Conservation (phyloP, 2,888 invertebrate genomes). For the Nectonema munidae region DNA sequence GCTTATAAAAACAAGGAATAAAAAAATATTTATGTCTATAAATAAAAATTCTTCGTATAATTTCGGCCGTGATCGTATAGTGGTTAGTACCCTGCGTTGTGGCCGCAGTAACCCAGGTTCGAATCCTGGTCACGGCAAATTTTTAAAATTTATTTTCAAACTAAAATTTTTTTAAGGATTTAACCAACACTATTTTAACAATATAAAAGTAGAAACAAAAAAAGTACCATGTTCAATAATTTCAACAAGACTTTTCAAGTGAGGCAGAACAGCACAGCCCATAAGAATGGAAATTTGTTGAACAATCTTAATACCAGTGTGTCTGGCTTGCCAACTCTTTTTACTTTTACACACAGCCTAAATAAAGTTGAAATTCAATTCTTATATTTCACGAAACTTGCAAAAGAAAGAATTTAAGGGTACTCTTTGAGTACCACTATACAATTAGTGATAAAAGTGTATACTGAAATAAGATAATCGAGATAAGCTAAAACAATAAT, state of each 20-base stretch:
- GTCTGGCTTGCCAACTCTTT: conserved; percentile 92
- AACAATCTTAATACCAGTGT: conserved; percentile 96
- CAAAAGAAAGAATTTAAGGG: too few relatives aligned
- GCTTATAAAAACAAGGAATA: too few relatives aligned
- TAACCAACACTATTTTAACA: conserved; percentile 10
- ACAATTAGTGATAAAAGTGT: too few relatives aligned
- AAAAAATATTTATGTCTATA: too few relatives aligned
- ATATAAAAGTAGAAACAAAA: conserved; percentile 1
- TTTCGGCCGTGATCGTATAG: too few relatives aligned
- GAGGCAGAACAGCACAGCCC: conserved; percentile 95
- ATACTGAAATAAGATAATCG: too few relatives aligned
- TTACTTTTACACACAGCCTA: conserved; percentile 95
- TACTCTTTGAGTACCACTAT: too few relatives aligned
- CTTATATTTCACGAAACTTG: too few relatives aligned
- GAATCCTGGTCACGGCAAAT: not conserved
- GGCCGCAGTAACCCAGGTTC: not conserved
- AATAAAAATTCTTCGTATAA: too few relatives aligned
- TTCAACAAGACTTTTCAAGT: conserved; percentile 81
- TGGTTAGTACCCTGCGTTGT: not conserved
- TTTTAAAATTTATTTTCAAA: conserved; percentile 1
- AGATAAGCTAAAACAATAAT: too few relatives aligned
- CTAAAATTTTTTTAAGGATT: not conserved
- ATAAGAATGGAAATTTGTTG: conserved; percentile 97
- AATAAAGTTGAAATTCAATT: too few relatives aligned
- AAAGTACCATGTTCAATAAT: conserved; percentile 75